phyloP scores from a whole-genome alignment of 2,113 vertebrate species.

The Orcinus orca region DNA sequence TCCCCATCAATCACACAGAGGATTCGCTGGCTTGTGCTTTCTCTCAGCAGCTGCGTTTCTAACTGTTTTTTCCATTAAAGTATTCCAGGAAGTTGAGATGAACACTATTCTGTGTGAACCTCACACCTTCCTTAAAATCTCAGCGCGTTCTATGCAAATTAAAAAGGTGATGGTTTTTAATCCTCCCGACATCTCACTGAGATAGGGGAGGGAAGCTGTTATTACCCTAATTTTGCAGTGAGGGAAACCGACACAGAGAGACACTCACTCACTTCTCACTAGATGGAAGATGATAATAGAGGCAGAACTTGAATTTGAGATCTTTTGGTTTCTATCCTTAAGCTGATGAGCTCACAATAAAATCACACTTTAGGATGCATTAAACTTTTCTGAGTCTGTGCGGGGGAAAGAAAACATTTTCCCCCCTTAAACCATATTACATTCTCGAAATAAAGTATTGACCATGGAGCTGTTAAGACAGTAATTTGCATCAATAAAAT shows the following conservation, averaged over 20 bases:
- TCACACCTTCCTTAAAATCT: conserved; percentile 23
- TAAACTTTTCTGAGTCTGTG: not conserved
- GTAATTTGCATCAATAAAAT: not conserved
- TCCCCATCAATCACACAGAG: conserved; percentile 22
- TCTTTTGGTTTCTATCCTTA: not conserved
- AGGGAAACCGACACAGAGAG: not conserved
- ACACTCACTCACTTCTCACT: not conserved
- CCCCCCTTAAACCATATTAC: not conserved
- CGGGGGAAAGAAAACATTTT: not conserved
- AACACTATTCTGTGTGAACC: not conserved
- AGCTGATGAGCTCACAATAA: not conserved
- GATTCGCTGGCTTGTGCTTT: not conserved
- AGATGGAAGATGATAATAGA: not conserved
- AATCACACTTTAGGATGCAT: not conserved
- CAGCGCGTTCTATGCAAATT: conserved; percentile 48
- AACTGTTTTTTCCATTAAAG: not conserved
- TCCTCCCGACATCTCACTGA: conserved; percentile 3
- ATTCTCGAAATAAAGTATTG: conserved; percentile 19
- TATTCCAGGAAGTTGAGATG: not conserved
- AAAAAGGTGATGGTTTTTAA: conserved; percentile 60
- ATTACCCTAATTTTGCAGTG: conserved; percentile 47
- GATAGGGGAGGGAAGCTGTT: conserved; percentile 10
- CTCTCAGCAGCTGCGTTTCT: conserved; percentile 28
- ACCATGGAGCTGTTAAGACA: not conserved
- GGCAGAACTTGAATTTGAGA: not conserved